Evolutionary conservation across 2,797 vertebrate species (phyloP), one percentile per base, ranked within the genome.

Genomic region (Cheirogaleus major): DNA sequence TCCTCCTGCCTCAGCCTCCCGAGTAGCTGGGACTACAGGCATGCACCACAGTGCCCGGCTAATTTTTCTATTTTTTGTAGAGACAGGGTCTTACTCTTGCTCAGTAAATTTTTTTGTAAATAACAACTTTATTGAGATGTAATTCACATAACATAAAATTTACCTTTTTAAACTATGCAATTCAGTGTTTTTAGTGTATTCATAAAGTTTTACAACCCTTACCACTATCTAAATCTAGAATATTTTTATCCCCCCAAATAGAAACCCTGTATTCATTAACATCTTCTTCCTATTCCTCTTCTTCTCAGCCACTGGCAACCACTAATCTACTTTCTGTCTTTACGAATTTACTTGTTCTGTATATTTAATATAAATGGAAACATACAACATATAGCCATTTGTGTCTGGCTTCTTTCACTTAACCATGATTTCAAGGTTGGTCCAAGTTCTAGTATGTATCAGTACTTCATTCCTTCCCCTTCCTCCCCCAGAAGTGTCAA

Each of bases 371-470:
- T 18, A 89, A 86, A 75, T 67, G 79, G 59, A 87, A 27, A 79
- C 65, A 12, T 67, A 45, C 22, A 61, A 52, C 45, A 5, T 57
- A 43, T 84, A 41, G 22, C 22, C 15, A 17, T 95, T 79, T 87
- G 23, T 91, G 45, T 72, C 59, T 89, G 20, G 14, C 18, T 89
- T 61, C 52, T 93, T 70, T 89, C 35, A 92, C 32, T 94, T 88
- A 38, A 38, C 23, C 18, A 20, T 81, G 14, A 69, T 86, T 91
- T 95, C 48, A 78, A 18, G 48, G 18, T 57, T 69, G 4, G 5
- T 63, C 45, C 70, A 27, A 79, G 27, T 89, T 69, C 41, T 82
- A 67, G 38, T 41, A 30, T 72, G 4, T 32, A 15, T 75, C 48
- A 79, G n/a, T 78, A 57, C 30, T 84, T 85, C 11, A 84, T 67